These are phyloP conservation scores for Callithrix jacchus DNA, from an alignment of 2,113 vertebrate genomes.

Conservation along the genomic window DNA sequence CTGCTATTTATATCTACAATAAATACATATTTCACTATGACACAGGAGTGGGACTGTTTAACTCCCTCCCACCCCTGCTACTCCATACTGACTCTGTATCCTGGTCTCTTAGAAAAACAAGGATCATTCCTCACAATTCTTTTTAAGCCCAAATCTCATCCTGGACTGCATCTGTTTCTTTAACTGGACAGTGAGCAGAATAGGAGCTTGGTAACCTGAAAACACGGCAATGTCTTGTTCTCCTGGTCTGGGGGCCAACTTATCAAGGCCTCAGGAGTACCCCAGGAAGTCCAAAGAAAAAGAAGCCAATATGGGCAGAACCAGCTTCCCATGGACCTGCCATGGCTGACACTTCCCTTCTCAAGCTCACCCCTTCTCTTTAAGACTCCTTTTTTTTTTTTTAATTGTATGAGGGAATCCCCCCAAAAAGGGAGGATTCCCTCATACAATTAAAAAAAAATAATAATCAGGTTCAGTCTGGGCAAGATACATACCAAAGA, in stretches of 20 bases:
- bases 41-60: background rate
- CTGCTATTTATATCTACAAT: no score
- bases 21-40: background rate
- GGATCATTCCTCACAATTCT: background rate
- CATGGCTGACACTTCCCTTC: background rate
- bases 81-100: no score
- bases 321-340: background rate
- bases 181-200: background rate
- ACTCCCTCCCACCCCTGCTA: no score
- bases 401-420: no score
- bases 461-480: background rate
- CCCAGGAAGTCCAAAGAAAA: background rate
- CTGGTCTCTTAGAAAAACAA: background rate
- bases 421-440: background rate
- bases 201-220: background rate
- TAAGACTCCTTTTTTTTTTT: background rate
- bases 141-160: background rate
- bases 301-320: background rate
- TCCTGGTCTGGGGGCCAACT: background rate
- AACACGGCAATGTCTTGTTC: background rate
- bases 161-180: background rate
- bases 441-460: background rate
- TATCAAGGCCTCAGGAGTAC: background rate
- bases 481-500: background rate
- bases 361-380: background rate